A percentile compares a stretch with the other conserved stretches of the same genome.
Conservation (phyloP, 2,113 vertebrate genomes). For the Syrrhaptes paradoxus region DNA sequence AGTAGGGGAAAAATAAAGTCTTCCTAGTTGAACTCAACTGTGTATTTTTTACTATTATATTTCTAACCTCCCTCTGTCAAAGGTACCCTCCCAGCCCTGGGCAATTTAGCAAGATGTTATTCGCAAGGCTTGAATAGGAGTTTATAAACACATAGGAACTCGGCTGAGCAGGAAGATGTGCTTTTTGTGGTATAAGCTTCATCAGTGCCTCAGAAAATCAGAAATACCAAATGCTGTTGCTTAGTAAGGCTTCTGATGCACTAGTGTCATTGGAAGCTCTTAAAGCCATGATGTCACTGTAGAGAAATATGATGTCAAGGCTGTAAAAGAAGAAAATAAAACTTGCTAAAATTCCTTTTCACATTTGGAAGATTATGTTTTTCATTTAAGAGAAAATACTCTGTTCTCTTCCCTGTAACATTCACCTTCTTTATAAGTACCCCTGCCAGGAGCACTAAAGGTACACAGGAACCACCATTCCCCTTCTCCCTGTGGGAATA, state of each 20-base stretch:
- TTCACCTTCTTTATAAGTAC: constrained; percentile 54
- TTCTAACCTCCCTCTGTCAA: background rate
- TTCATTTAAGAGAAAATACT: constrained; percentile 67
- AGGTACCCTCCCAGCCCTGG: background rate
- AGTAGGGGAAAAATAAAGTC: background rate
- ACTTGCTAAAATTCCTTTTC: constrained; percentile 51
- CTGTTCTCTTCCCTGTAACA: constrained; percentile 61
- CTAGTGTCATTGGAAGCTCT: constrained; percentile 5
- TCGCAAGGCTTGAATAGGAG: constrained; percentile 17
- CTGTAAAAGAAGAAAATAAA: constrained; percentile 67
- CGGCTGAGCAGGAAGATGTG: background rate
- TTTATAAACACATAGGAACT: constrained; percentile 57
- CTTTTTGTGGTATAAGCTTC: constrained; percentile 7
- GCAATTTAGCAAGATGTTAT: constrained; percentile 53
- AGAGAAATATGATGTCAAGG: constrained; percentile 71
- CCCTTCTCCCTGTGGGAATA: constrained; percentile 52
- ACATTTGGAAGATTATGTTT: constrained; percentile 65
- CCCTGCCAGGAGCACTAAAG: constrained; percentile 57
- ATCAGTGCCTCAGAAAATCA: background rate
- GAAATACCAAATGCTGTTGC: background rate
- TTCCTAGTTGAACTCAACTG: background rate
- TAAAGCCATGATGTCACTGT: constrained; percentile 68
- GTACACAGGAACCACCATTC: constrained; percentile 44
- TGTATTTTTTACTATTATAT: constrained; percentile 3
- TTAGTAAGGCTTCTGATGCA: constrained; percentile 38